phyloP scores from a whole-genome alignment of 2,797 vertebrate species.

The Melanotaenia maccullochi region DNA sequence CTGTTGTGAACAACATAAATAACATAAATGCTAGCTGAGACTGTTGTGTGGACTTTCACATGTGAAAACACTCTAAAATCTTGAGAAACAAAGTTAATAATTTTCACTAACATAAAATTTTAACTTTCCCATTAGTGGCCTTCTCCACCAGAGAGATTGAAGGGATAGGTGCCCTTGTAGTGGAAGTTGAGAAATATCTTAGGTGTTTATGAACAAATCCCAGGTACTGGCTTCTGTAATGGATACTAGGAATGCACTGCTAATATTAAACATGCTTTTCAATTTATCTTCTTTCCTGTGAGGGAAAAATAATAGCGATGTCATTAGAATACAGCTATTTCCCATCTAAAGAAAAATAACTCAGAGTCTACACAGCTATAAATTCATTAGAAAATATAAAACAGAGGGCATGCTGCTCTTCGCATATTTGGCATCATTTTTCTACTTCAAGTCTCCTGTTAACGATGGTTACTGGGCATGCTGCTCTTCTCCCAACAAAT shows the following conservation, averaged over 20 bases:
- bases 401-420: background rate
- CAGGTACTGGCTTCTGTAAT: no score
- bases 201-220: background rate
- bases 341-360: background rate
- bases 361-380: background rate
- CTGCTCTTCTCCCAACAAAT: background rate
- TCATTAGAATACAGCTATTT: background rate
- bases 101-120: background rate
- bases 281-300: background rate
- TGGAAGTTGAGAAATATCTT: background rate
- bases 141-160: no score
- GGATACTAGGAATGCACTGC: background rate
- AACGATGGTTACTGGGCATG: background rate
- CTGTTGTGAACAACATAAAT: no score
- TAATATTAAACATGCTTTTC: background rate
- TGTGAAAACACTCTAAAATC: no score
- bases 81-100: background rate
- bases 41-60: no score
- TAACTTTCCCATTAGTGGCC: no score
- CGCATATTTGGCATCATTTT: background rate
- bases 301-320: background rate
- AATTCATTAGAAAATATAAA: background rate
- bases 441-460: constrained; percentile 4
- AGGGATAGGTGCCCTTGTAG: no score
- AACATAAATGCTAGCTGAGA: no score